Base-by-base conservation (phyloP, 2,888 invertebrate species). In the Tholera decimalis region DNA sequence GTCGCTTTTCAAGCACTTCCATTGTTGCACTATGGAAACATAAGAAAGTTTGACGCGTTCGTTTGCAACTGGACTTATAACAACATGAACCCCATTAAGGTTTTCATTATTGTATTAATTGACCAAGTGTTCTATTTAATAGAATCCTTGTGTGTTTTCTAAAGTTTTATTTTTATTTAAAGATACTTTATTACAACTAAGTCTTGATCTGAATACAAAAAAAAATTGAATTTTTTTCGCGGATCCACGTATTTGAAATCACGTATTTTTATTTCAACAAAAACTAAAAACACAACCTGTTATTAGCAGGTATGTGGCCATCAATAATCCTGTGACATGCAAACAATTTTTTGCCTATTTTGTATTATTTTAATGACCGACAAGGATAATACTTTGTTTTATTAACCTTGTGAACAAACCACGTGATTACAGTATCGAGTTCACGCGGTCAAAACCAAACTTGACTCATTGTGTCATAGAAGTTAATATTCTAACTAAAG, bases 401-500 rank as follows among this genome's bases (percentile, higher is more conserved):
- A 15, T 53, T 65, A 69, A 59, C 59, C 60, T 65, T 69, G 62
- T 9, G 33, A 56, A 60, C 49, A 53, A 59, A 68, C 43, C 73
- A 73, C 70, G 74, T 77, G 72, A 73, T 57, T 30, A 24, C 41
- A 37, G 47, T 53, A 68, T 82, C 63, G 64, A 78, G 66, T 71
- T 76, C 73, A 73, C 51, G 55, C 76, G 65, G 76, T 79, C 65
- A 70, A 79, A 72, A 57, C 56, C 30, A 63, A 47, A 51, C 33
- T 43, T 33, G 11, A 50, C 24, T 51, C n/a, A 24, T 57, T 59
- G 39, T 62, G 66, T 64, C 62, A 62, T 58, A 28, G 49, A 44
- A 35, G 37, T 20, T 28, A 44, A 47, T 56, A 18, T 26, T 37
- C 35, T 20, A 20, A 59, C 15, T 24, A 35, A 28, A 26, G 18